Percentiles rank a stretch among this genome's conserved stretches.
Conservation (phyloP, 2,113 vertebrate genomes). For the Laterallus jamaicensis region DNA sequence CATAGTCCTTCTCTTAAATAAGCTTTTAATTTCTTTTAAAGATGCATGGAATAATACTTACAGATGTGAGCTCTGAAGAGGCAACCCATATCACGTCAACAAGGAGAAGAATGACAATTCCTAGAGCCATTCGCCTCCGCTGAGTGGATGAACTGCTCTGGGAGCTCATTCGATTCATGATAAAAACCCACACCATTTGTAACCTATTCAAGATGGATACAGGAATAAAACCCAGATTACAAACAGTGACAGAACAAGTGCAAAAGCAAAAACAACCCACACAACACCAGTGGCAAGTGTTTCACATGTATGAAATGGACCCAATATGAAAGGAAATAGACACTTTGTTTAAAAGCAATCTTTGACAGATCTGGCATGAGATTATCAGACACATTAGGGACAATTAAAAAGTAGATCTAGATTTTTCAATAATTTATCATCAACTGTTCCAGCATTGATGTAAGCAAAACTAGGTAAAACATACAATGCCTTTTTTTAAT, state of each 20-base stretch:
- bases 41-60: conserved; percentile 69
- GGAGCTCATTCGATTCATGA: conserved; percentile 92
- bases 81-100: conserved; percentile 98
- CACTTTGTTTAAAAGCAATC: not conserved
- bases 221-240: conserved; percentile 21
- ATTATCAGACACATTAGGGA: not conserved
- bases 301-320: not conserved
- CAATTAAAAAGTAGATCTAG: not conserved
- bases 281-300: not conserved
- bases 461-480: not conserved
- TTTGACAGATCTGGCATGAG: not conserved
- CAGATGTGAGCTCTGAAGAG: conserved; percentile 95
- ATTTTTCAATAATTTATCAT: not conserved
- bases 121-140: conserved; percentile 88
- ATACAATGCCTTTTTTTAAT: not conserved
- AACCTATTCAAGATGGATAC: conserved; percentile 44
- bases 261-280: not conserved
- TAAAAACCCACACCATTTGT: conserved; percentile 89
- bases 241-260: not conserved
- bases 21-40: not conserved
- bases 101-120: conserved; percentile 90
- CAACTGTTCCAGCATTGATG: not conserved
- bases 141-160: conserved; percentile 84
- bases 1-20: not conserved
- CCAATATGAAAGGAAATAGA: not conserved